These are phyloP conservation scores for Philhelius pedissequus DNA, from an alignment of 2,888 invertebrate species.

Conservation along the genomic window DNA sequence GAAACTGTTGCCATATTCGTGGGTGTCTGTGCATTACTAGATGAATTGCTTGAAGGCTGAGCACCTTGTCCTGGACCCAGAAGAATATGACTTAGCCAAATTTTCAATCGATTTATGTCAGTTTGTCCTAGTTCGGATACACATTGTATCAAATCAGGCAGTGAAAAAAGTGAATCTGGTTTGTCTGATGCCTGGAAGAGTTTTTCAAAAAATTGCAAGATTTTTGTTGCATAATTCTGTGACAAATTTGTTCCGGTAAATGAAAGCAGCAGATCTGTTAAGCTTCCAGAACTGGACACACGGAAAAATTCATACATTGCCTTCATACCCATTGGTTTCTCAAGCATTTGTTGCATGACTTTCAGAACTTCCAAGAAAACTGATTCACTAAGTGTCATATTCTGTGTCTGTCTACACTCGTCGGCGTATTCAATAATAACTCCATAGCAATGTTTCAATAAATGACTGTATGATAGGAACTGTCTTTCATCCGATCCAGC, in stretches of 20 bases:
- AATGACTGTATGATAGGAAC: slow-evolving; percentile 83
- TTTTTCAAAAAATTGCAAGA: slow-evolving; percentile 89
- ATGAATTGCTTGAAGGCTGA: slow-evolving; percentile 78
- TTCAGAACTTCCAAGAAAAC: slow-evolving; percentile 79
- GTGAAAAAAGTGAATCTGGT: slow-evolving; percentile 82
- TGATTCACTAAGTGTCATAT: slow-evolving; percentile 75
- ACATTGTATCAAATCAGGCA: slow-evolving; percentile 84
- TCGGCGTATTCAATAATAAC: slow-evolving; percentile 83
- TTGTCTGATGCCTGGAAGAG: slow-evolving; percentile 84
- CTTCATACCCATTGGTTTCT: slow-evolving; percentile 88
- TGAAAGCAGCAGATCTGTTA: slow-evolving; percentile 89
- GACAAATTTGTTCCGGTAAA: slow-evolving; percentile 87
- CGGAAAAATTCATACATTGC: slow-evolving; percentile 91
- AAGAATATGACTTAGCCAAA: slow-evolving; percentile 84
- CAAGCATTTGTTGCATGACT: slow-evolving; percentile 92
- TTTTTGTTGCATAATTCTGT: slow-evolving; percentile 86
- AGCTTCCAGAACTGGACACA: slow-evolving; percentile 82
- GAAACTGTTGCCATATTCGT: slow-evolving; percentile 79
- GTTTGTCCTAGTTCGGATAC: slow-evolving; percentile 84
- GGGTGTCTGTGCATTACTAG: slow-evolving; percentile 80
- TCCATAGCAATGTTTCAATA: slow-evolving; percentile 84
- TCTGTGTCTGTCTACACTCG: slow-evolving; percentile 71
- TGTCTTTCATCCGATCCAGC: slow-evolving; percentile 81
- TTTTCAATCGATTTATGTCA: slow-evolving; percentile 83
- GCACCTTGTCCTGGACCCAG: slow-evolving; percentile 80